These are phyloP conservation scores for Nyctibius grandis DNA, from an alignment of 2,797 vertebrate species.

Conservation along the genomic window DNA sequence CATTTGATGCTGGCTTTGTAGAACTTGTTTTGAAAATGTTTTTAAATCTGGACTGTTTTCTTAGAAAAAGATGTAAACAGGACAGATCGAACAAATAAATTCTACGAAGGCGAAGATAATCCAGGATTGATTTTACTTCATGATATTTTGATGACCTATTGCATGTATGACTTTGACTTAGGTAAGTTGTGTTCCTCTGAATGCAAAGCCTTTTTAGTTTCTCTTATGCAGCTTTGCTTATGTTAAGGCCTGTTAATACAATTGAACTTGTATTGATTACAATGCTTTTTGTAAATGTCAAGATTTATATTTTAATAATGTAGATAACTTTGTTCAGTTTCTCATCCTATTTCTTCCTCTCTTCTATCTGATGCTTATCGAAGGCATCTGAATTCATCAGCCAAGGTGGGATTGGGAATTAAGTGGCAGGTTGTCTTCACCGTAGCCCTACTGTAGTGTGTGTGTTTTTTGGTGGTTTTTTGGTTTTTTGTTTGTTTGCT, in stretches of 20 bases:
- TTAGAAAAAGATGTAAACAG: slow-evolving; percentile 97
- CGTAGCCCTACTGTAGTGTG: neutral
- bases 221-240: neutral
- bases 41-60: slow-evolving; percentile 53
- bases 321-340: neutral
- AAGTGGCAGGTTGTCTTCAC: neutral
- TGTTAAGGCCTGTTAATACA: neutral
- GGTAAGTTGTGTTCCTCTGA: slow-evolving; percentile 78
- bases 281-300: neutral
- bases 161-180: slow-evolving; percentile 97
- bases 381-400: neutral
- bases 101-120: slow-evolving; percentile 95
- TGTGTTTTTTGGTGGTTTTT: neutral
- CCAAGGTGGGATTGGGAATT: neutral
- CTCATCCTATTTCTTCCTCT: neutral
- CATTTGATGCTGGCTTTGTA: slow-evolving; percentile 47
- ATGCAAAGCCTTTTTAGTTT: neutral
- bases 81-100: slow-evolving; percentile 92
- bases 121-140: slow-evolving; percentile 92
- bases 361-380: neutral
- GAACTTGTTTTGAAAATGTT: slow-evolving; percentile 52
- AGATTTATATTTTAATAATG: neutral
- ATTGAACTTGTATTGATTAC: neutral
- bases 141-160: slow-evolving; percentile 98
- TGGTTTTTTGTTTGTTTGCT: neutral